phyloP scores from a whole-genome alignment of 2,113 vertebrate genomes.

The Gobius niger region DNA sequence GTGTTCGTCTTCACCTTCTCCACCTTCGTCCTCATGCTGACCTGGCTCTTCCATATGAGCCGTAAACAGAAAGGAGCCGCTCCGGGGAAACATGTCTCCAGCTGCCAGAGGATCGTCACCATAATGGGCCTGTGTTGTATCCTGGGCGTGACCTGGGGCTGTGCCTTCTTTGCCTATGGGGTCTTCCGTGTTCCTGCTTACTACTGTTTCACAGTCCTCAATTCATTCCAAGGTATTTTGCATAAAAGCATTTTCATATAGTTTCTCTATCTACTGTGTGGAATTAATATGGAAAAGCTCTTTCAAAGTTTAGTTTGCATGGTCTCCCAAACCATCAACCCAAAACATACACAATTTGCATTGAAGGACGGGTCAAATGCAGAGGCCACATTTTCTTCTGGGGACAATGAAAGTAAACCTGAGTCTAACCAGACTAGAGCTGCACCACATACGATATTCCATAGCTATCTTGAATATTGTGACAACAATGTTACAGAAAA shows the following conservation, averaged over 20 bases:
- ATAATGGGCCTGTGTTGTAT: slow-evolving; percentile 67
- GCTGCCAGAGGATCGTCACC: slow-evolving; percentile 5
- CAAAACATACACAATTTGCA: no score
- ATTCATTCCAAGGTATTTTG: slow-evolving; percentile 74
- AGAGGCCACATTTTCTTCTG: no score
- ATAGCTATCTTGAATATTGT: no score
- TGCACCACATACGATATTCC: no score
- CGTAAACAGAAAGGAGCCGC: not conserved
- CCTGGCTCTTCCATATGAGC: slow-evolving; percentile 54
- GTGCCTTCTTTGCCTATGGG: slow-evolving; percentile 70
- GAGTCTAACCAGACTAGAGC: no score
- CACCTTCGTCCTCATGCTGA: slow-evolving; percentile 58
- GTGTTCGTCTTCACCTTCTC: slow-evolving; percentile 70
- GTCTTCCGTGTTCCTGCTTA: slow-evolving; percentile 44
- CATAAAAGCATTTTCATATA: not conserved
- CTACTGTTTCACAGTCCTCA: slow-evolving; percentile 74
- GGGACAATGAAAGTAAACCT: no score
- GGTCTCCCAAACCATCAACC: no score
- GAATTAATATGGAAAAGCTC: no score
- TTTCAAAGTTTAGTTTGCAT: no score
- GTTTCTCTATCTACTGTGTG: not conserved
- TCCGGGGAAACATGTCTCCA: fast-evolving
- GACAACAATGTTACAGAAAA: no score
- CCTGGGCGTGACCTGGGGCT: slow-evolving; percentile 73
- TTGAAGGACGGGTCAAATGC: no score